A percentile compares a stretch with the other conserved stretches of the same genome.
phyloP scores from a whole-genome alignment of 2,113 vertebrate genomes.

The Poeciliopsis prolifica region DNA sequence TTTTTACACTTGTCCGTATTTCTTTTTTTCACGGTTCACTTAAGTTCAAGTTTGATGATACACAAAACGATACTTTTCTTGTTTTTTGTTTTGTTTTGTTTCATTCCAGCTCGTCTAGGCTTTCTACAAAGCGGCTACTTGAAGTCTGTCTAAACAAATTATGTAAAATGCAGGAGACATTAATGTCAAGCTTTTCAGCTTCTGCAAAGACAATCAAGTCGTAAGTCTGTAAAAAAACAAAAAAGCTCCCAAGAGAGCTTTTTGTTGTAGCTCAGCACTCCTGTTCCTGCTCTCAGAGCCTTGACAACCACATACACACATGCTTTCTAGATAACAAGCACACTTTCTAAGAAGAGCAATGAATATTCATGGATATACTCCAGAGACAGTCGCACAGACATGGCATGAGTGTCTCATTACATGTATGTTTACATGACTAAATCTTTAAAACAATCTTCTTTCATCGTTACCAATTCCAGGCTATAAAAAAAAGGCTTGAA shows the following conservation, averaged over 20 bases:
- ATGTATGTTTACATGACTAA: conserved; percentile 1
- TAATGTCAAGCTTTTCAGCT: background rate
- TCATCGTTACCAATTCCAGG: conserved; percentile 33
- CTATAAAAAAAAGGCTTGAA: conserved; percentile 67
- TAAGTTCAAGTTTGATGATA: no score
- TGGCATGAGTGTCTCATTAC: conserved; percentile 3
- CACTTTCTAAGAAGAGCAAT: conserved; percentile 38
- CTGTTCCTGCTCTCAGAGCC: conserved; percentile 50
- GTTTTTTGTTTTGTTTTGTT: no score
- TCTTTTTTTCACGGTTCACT: no score
- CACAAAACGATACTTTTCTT: no score
- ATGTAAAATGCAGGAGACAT: conserved; percentile 26
- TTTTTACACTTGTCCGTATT: no score
- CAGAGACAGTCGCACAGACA: conserved; percentile 11
- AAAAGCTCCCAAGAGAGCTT: conserved; percentile 46
- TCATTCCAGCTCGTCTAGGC: no score
- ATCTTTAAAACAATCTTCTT: conserved; percentile 26
- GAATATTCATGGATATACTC: conserved; percentile 72
- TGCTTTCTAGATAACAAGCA: conserved; percentile 59
- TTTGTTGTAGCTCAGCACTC: conserved; percentile 33
- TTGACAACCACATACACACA: conserved; percentile 37
- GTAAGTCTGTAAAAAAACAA: conserved; percentile 54
- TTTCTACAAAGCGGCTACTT: no score
- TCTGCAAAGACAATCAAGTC: conserved; percentile 22
- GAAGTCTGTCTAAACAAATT: conserved; percentile 1